Base-by-base conservation (phyloP, 2,888 invertebrate species). In the Mellilla xanthometata region DNA sequence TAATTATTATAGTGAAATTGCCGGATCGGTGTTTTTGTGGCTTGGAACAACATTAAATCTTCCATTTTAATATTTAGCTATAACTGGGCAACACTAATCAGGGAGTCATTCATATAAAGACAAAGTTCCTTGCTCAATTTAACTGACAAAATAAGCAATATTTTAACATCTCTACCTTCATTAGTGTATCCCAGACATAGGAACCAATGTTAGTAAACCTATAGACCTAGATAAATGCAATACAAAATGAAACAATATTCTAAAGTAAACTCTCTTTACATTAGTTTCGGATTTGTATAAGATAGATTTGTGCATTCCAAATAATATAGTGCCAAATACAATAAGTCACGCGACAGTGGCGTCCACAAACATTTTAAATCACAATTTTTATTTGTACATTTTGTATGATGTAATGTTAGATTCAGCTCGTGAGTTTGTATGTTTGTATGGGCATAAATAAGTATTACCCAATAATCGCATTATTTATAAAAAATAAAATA, bases 291-390 rank as follows among this genome's bases (percentile, higher is more conserved):
- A 27, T 58, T 73, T 72, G 68, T 67, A 50, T 35, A 48, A 83
- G 81, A 81, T 82, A 82, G 76, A 81, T 70, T 72, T 78, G 76
- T 75, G 80, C 77, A 78, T 86, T 81, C 85, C 86, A 87, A 88
- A 86, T 83, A 76, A 76, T 73, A 73, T 79, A 81, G 88, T 89
- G 88, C 88, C 88, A 89, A 89, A 88, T 81, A 81, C 68, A 68
- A 63, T 65, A 36, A 68, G 52, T 53, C 55, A 49, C 51, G 13
- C 23, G 23, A 27, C 39, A 26, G 39, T 40, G 35, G 32, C 41
- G 39, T 48, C 69, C 65, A 71, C 66, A 65, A 72, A 72, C 68
- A 65, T 73, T 76, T 60, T 62, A 54, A 76, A 85, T 86, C 83
- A 85, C 84, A 84, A 81, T 72, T 76, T 69, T 65, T 60, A 58